Base-by-base conservation (phyloP, 2,888 invertebrate genomes). In the Hemistola chrysoprasaria region DNA sequence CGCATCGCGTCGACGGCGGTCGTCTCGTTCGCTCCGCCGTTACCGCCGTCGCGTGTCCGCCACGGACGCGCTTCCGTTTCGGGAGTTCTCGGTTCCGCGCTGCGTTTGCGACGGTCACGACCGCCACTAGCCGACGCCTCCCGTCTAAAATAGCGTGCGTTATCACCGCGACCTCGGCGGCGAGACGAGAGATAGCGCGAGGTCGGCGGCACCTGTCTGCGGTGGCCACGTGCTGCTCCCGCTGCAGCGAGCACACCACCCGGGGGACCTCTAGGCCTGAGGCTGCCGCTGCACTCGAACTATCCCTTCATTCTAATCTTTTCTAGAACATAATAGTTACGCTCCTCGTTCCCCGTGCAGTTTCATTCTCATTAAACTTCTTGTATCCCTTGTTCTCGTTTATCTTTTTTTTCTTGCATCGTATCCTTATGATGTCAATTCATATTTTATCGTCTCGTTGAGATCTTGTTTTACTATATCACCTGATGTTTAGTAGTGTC, bases 101-200 rank as follows among this genome's bases (percentile, higher is more conserved):
- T 81, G 79, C 78, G 79, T 78, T 76, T 71, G 78, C 80, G 80
- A 73, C 72, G 77, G 80, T 78, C 78, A 71, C 71, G 73, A 73
- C 62, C 74, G 71, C 52, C 49, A 53, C 56, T 74, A 72, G 77
- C 70, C 64, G 73, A 61, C 70, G 68, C 65, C 70, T 70, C 65
- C 54, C 73, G 70, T 80, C 76, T 53, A 68, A 84, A 84, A 84
- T 84, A 86, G 81, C 78, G 78, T 79, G 72, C 78, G 85, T 87
- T 87, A 87, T 87, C 87, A 85, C 69, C 72, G 75, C 78, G 82
- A 81, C 84, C 80, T 83, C 87, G 84, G 66, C 72, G 79, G 72
- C 80, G 82, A 79, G 81, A 80, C 83, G 76, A 82, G 76, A 82
- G 84, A 81, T 82, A 83, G 79, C 67, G 82, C 79, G 87, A 87